phyloP scores from a whole-genome alignment of 2,888 invertebrate genomes.

The Trissolcus brochymenae region DNA sequence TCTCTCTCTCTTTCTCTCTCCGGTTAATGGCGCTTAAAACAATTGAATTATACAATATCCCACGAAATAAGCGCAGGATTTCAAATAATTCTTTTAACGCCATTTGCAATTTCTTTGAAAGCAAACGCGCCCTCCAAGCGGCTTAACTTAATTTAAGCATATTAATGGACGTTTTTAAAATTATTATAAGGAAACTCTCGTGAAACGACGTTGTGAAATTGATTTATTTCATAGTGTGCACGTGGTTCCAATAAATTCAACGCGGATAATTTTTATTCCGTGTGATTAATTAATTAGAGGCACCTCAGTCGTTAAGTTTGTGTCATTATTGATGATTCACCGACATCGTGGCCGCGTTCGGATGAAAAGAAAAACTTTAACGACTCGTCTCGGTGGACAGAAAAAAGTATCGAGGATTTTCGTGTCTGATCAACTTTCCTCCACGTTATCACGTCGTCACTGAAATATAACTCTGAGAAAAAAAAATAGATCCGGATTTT shows the following conservation, averaged over 20 bases:
- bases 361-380: not conserved
- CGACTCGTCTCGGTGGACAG: no score
- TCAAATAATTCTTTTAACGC: constrained; percentile 15
- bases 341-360: not conserved
- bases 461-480: no score
- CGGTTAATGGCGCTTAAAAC: constrained; percentile 11
- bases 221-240: constrained; percentile 6
- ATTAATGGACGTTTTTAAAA: constrained; percentile 14
- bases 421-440: no score
- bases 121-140: constrained; percentile 1
- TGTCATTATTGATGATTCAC: no score
- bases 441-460: no score
- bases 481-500: no score
- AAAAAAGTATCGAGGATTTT: no score
- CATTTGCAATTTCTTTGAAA: constrained; percentile 13
- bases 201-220: constrained; percentile 1
- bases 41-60: constrained; percentile 12
- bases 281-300: no score
- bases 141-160: constrained; percentile 13
- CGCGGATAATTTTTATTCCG: no score
- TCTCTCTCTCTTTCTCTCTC: not conserved
- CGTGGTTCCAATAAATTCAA: no score
- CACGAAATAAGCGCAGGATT: constrained; percentile 7
- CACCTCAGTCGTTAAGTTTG: no score
- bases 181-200: constrained; percentile 4